phyloP scores from a whole-genome alignment of 2,113 vertebrate genomes.

The Enhydra lutris region DNA sequence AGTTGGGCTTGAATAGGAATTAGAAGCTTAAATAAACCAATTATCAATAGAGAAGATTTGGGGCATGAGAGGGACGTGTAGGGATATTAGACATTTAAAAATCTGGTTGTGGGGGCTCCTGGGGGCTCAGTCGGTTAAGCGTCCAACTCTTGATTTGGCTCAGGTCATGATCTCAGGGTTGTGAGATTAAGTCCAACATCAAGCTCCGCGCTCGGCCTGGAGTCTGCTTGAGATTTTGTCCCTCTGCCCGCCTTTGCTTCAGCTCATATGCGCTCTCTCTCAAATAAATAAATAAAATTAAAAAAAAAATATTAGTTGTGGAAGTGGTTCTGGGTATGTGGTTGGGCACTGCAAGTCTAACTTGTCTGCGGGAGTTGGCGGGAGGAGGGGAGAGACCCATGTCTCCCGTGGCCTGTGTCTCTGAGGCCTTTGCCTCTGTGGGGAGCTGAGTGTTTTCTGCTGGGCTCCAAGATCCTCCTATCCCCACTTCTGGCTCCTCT shows the following conservation, averaged over 20 bases:
- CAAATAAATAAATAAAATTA: background rate
- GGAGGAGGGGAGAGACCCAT: background rate
- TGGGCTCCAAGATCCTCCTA: background rate
- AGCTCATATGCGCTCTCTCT: background rate
- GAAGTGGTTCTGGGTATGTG: background rate
- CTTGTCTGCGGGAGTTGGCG: background rate
- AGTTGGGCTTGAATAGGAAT: background rate
- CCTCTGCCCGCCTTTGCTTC: background rate
- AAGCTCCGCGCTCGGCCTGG: background rate
- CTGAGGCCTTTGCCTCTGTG: background rate
- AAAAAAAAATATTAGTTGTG: background rate
- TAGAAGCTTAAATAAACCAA: background rate
- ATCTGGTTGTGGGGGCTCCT: background rate
- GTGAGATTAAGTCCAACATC: background rate
- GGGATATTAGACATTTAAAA: background rate
- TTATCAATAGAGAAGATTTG: background rate
- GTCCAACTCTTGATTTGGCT: background rate
- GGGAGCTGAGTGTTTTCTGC: background rate
- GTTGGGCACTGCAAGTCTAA: background rate
- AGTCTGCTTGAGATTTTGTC: background rate
- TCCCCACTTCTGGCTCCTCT: background rate
- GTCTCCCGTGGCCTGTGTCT: background rate
- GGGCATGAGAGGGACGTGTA: background rate
- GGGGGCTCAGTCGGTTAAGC: background rate
- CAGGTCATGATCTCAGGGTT: background rate